Percentiles rank a stretch among this genome's conserved stretches.
These are phyloP conservation scores for Caerostris darwini DNA, from an alignment of 1,140 invertebrate species.

Conservation along the genomic window DNA sequence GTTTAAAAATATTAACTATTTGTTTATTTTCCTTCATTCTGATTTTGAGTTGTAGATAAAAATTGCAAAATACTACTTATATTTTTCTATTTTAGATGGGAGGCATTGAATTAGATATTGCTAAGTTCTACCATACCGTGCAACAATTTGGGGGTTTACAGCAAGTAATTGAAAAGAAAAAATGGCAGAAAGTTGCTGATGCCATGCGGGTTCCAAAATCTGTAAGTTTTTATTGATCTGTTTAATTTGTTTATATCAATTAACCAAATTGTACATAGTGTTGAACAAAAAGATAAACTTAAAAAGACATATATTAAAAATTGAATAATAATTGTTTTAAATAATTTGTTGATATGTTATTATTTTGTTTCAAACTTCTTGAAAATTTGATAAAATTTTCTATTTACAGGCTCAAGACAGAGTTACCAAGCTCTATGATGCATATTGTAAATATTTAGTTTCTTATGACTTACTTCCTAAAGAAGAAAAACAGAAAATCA, in stretches of 20 bases:
- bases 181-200: constrained; percentile 94
- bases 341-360: background rate
- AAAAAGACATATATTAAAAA: background rate
- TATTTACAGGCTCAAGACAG: constrained; percentile 87
- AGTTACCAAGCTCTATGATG: constrained; percentile 92
- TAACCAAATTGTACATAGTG: background rate
- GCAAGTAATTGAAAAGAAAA: constrained; percentile 95
- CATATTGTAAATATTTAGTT: constrained; percentile 96
- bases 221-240: constrained; percentile 79
- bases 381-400: background rate
- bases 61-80: background rate
- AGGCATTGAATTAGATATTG: constrained; percentile 94
- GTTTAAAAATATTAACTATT: constrained; percentile 36
- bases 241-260: background rate
- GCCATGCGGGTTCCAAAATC: constrained; percentile 92
- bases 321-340: no score
- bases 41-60: background rate
- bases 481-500: constrained; percentile 90
- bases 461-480: constrained; percentile 93
- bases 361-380: background rate
- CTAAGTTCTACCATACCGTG: constrained; percentile 92
- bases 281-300: background rate
- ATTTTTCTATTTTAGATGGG: constrained; percentile 85
- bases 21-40: background rate
- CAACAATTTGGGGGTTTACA: constrained; percentile 93